Conservation (phyloP, 2,797 vertebrate species). For the Manis javanica region DNA sequence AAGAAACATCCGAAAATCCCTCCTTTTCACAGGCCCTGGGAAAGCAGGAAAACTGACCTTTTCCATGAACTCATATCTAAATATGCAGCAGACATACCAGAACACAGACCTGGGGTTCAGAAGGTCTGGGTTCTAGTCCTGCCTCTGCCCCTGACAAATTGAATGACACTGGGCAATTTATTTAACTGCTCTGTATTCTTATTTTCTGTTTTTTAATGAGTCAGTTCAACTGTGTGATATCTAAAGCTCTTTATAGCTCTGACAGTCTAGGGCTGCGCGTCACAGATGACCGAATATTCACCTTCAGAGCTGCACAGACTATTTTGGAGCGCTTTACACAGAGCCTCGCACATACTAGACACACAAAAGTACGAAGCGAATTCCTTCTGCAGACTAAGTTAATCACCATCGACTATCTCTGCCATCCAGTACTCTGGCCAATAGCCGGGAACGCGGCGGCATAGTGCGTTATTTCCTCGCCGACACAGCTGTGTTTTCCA, state of each 20-base stretch:
- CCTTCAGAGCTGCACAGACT: not conserved
- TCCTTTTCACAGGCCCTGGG: not conserved
- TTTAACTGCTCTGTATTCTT: not conserved
- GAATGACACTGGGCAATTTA: not conserved
- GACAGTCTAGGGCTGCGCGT: not conserved
- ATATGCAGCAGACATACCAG: not conserved
- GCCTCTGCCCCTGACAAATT: not conserved
- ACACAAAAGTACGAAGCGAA: not conserved
- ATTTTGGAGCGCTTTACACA: not conserved
- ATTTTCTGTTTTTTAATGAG: not conserved
- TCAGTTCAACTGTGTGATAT: not conserved
- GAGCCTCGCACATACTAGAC: not conserved
- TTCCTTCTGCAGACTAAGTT: not conserved
- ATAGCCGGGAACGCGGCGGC: not conserved
- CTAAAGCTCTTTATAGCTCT: not conserved
- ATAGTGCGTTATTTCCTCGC: not conserved
- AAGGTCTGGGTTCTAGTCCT: not conserved
- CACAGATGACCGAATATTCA: not conserved
- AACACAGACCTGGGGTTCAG: not conserved
- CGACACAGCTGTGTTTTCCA: slow-evolving; percentile 78
- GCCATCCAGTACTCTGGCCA: not conserved
- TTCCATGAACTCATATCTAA: not conserved
- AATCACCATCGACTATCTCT: not conserved
- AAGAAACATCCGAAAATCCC: not conserved
- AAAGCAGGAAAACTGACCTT: not conserved